Evolutionary conservation across 2,113 vertebrate species (phyloP), one percentile per base, ranked within the genome.

Genomic region (Nothocercus nigrocapillus): DNA sequence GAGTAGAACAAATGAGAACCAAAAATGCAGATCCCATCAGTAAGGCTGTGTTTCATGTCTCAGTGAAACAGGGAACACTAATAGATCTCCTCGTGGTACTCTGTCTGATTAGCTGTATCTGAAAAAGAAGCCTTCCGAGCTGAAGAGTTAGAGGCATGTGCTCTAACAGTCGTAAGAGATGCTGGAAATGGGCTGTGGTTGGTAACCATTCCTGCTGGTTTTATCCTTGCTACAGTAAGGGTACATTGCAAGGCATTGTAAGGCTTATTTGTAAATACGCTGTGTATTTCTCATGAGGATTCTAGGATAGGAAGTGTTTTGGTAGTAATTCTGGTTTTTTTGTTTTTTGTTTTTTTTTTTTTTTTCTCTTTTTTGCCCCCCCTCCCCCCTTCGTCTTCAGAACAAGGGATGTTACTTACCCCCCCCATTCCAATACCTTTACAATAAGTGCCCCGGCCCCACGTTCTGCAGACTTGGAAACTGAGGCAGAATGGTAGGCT

Each of bases 11-110:
- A 83, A 91, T 66, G 42, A 85, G 40, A 89, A 76, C 82, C 87
- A 93, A 93, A 95, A 94, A 93, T 88, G 79, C 76, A 94, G 62
- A 81, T 88, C 80, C 47, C 78, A 58, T 95, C 93, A 85, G 13
- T 85, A 92, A 75, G 64, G 67, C 67, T 88, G 64, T 10, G 13
- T 66, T 85, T 85, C 10, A 18, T 77, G 83, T 88, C 72, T 91
- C 2, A 0, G 54, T 56, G 70, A 78, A 93, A 83, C 62, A 69
- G 67, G 14, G 74, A 70, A 44, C 67, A 32, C 77, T 79, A 92
- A 72, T 28, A 59, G 49, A 85, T 80, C 79, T 86, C 38, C 53
- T 68, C 27, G n/a, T 66, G 53, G 78, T 90, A 61, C 68, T 88
- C 49, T 77, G 40, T 42, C 45, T 88, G 86, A 67, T 88, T 75